Percentiles rank a stretch among this genome's conserved stretches.
Evolutionary conservation across 2,797 vertebrate species (phyloP).

Genomic region (Channa striata): DNA sequence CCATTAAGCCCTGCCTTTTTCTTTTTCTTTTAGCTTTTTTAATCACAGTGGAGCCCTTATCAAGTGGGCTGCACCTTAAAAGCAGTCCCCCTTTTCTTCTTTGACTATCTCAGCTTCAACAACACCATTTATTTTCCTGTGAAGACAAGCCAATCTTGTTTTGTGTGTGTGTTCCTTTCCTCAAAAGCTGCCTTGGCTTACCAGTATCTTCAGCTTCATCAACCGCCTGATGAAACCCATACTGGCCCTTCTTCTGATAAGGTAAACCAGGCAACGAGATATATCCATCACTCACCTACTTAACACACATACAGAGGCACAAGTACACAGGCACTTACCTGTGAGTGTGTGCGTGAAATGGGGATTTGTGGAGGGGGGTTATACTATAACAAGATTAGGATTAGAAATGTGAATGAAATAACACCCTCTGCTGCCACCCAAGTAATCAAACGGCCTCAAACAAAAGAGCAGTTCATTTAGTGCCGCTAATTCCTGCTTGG

Average conservation of each 20-base stretch:
- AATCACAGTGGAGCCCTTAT: slow-evolving; percentile 71
- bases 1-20: slow-evolving; percentile 50
- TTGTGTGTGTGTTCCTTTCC: slow-evolving; percentile 70
- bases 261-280: slow-evolving; percentile 76
- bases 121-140: slow-evolving; percentile 75
- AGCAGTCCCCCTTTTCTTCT: slow-evolving; percentile 68
- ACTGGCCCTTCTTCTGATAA: slow-evolving; percentile 79
- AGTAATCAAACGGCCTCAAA: slow-evolving; percentile 73
- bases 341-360: slow-evolving; percentile 1
- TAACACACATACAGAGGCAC: slow-evolving; percentile 42
- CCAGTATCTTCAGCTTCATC: slow-evolving; percentile 79
- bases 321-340: slow-evolving; percentile 24
- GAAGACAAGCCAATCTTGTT: slow-evolving; percentile 83
- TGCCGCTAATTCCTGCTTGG: slow-evolving; percentile 71
- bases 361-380: slow-evolving; percentile 24
- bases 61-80: slow-evolving; percentile 62
- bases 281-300: slow-evolving; percentile 82
- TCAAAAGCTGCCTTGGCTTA: slow-evolving; percentile 74
- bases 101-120: slow-evolving; percentile 74
- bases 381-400: slow-evolving; percentile 67
- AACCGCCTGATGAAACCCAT: slow-evolving; percentile 78
- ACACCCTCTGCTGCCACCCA: slow-evolving; percentile 55
- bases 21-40: slow-evolving; percentile 53
- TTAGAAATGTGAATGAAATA: slow-evolving; percentile 73
- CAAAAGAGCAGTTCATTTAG: slow-evolving; percentile 75